Base-by-base conservation (phyloP, 2,113 vertebrate genomes). In the Circaetus gallicus region DNA sequence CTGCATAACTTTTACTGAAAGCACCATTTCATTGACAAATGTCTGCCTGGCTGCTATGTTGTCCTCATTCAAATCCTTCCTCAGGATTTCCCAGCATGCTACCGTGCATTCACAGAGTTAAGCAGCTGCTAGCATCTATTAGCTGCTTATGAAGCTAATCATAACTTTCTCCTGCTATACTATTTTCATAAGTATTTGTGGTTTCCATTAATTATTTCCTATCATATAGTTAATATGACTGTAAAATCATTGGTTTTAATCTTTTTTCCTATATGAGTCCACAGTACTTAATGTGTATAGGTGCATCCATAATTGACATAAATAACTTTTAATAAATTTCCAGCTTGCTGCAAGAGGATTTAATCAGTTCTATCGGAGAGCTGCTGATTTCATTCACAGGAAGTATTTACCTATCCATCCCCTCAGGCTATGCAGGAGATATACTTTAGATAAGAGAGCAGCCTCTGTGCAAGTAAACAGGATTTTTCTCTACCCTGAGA, bases 201-300 rank as follows among this genome's bases (percentile, higher is more conserved):
- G 17, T 74, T 78, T 73, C 55, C 59, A 70, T 56, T 86, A 83
- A 55, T 82, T 94, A 36, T 74, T 86, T 95, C 69, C 49, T 62
- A 24, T 86, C 36, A n/a, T 45, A 38, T 13, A 78, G 36, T 81
- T 89, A 47, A 66, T 55, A 31, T 40, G 47, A 59, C 31, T 84
- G 20, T 24, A 86, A 84, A 94, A 84, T 84, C 9, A 22, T 50
- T 34, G 43, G 1, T 10, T 84, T 89, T n/a, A 90, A 73, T 61
- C 2, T 76, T 65, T 90, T 72, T 94, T 78, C 58, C 32, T 71
- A 1, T 80, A 24, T 47, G 56, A 66, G 28, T 63, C 31, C 1
- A 3, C 22, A 31, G 82, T 47, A 81, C 29, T 62, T 74, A 58
- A 38, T 72, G 66, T 20, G 20, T 52, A 29, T 49, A 86, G 62